Evolutionary conservation across 2,797 vertebrate genomes (phyloP).

Genomic region (Triplophysa bombifrons): DNA sequence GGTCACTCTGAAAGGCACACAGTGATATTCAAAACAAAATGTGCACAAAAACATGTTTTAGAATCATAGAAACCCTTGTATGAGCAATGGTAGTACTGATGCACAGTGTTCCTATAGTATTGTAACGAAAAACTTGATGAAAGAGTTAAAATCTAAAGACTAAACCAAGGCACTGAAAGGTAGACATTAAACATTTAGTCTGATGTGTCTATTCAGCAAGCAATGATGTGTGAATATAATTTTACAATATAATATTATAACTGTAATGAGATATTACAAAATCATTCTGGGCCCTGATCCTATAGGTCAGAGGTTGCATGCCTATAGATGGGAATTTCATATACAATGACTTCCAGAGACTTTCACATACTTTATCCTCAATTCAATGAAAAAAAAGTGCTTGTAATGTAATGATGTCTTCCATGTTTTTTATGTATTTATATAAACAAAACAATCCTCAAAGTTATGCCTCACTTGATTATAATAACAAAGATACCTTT

Average conservation of each 20-base stretch:
- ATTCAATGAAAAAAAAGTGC: too few relatives aligned
- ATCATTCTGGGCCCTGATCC: background rate
- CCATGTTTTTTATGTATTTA: too few relatives aligned
- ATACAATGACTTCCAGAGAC: background rate
- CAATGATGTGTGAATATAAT: background rate
- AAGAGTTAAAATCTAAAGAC: background rate
- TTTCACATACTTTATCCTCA: background rate
- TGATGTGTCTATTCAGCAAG: background rate
- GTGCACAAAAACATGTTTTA: background rate
- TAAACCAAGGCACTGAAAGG: background rate
- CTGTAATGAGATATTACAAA: background rate
- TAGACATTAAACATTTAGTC: background rate
- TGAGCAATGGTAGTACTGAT: background rate
- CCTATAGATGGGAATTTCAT: background rate
- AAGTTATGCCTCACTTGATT: too few relatives aligned
- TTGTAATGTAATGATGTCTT: too few relatives aligned
- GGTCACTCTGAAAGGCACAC: background rate
- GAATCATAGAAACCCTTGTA: background rate
- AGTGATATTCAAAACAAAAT: background rate
- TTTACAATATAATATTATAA: too few relatives aligned
- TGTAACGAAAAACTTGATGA: background rate
- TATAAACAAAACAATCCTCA: too few relatives aligned
- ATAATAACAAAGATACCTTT: too few relatives aligned
- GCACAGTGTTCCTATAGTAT: slow-evolving; percentile 1
- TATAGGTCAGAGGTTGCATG: background rate